These are phyloP conservation scores for Eurypyga helias DNA, from an alignment of 2,113 vertebrate genomes.

Conservation along the genomic window DNA sequence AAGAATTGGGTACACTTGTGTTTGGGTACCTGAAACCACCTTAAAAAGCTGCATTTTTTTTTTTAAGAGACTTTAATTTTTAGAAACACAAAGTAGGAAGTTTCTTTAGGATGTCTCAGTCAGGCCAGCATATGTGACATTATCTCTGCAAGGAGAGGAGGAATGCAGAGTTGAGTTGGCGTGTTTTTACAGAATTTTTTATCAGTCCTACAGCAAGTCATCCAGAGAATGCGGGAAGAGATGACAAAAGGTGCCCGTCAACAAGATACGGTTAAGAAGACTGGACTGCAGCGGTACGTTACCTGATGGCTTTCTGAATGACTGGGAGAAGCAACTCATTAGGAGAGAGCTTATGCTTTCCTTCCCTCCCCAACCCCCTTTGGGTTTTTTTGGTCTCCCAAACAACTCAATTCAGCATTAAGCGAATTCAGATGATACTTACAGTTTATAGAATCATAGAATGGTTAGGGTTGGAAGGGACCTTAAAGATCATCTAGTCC, in stretches of 20 bases:
- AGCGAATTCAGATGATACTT: neutral
- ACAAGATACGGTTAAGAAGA: neutral
- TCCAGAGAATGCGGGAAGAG: constrained; percentile 22
- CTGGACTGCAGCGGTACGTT: neutral
- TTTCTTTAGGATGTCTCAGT: neutral
- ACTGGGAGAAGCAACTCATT: neutral
- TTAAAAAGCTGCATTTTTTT: neutral
- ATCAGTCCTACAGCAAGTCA: constrained; percentile 62
- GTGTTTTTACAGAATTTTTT: neutral
- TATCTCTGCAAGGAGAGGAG: neutral
- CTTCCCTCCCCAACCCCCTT: too few species aligned
- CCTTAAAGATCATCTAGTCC: too few species aligned
- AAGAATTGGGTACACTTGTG: neutral
- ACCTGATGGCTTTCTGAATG: neutral
- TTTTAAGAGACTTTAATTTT: neutral
- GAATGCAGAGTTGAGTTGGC: neutral
- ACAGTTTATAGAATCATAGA: too few species aligned
- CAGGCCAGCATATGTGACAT: neutral
- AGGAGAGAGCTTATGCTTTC: neutral
- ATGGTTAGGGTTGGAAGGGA: too few species aligned
- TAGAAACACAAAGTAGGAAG: neutral
- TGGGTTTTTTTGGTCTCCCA: neutral
- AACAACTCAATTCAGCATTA: neutral
- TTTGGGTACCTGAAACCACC: neutral
- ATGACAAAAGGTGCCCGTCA: neutral